Conservation (phyloP, 30 jellyfish, hydroid and myxozoan species). For the Sanderia malayensis region DNA sequence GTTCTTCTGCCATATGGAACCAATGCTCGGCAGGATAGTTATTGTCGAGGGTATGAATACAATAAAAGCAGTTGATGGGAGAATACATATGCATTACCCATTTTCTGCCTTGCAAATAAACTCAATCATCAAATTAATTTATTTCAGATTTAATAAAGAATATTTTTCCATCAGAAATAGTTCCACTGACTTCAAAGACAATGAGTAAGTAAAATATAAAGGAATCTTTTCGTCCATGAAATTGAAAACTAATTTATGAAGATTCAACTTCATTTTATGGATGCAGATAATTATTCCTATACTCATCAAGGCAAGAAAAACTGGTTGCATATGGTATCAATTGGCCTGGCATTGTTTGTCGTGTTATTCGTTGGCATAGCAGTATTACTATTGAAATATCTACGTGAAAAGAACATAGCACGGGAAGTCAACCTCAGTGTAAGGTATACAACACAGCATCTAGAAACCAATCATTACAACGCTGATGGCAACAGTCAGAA, state of each 20-base stretch:
- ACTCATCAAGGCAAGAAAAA: constrained; percentile 4
- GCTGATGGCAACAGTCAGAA: constrained; percentile 47
- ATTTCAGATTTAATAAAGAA: neutral
- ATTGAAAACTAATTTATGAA: too few relatives aligned
- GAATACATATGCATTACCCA: too few relatives aligned
- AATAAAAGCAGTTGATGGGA: too few relatives aligned
- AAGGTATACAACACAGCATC: constrained; percentile 32
- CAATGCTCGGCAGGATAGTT: neutral
- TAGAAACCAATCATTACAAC: constrained; percentile 28
- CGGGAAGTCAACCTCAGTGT: constrained; percentile 38
- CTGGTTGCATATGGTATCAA: constrained; percentile 23
- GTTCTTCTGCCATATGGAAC: constrained; percentile 1
- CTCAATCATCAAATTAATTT: too few relatives aligned
- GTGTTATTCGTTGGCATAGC: constrained; percentile 38
- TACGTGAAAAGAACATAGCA: constrained; percentile 49
- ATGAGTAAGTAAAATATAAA: too few relatives aligned
- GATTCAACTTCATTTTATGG: too few relatives aligned
- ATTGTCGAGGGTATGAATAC: constrained; percentile 1
- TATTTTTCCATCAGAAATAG: neutral
- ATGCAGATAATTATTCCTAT: too few relatives aligned
- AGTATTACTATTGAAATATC: constrained; percentile 16
- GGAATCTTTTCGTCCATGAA: too few relatives aligned
- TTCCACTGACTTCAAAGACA: neutral
- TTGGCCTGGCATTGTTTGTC: constrained; percentile 37
- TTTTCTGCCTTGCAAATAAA: too few relatives aligned